phyloP scores from a whole-genome alignment of 2,888 invertebrate genomes.

The Lithophane semibrunnea region DNA sequence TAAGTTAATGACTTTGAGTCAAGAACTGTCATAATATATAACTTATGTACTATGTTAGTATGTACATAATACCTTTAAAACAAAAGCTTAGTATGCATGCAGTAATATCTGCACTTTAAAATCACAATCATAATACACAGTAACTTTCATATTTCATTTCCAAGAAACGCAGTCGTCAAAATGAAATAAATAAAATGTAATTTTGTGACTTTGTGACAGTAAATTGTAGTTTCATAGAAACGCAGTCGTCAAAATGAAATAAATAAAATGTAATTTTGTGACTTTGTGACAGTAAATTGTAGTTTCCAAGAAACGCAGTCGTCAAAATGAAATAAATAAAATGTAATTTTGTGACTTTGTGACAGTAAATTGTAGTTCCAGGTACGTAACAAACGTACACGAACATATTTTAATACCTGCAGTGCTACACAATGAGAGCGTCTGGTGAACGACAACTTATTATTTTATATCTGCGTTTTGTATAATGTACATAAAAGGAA shows the following conservation, averaged over 20 bases:
- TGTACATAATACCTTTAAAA: neutral
- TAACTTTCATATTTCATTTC: conserved; percentile 17
- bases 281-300: conserved; percentile 32
- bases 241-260: conserved; percentile 16
- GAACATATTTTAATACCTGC: conserved; percentile 57
- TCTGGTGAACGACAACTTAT: conserved; percentile 27
- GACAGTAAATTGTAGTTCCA: conserved; percentile 41
- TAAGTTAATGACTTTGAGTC: conserved; percentile 40
- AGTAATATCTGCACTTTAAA: neutral
- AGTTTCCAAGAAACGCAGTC: conserved; percentile 23
- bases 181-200: conserved; percentile 27
- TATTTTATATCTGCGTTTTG: conserved; percentile 40
- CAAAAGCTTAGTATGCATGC: neutral
- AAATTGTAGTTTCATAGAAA: conserved; percentile 44
- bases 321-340: conserved; percentile 31
- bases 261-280: conserved; percentile 31
- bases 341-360: conserved; percentile 25
- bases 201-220: conserved; percentile 27
- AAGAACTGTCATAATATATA: conserved; percentile 1
- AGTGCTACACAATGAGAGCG: conserved; percentile 46
- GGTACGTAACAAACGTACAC: conserved; percentile 49
- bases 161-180: conserved; percentile 12
- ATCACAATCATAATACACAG: neutral
- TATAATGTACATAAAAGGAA: conserved; percentile 14
- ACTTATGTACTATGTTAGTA: neutral